Evolutionary conservation across 2,113 vertebrate genomes (phyloP).

Genomic region (Rhagologus leucostigma): DNA sequence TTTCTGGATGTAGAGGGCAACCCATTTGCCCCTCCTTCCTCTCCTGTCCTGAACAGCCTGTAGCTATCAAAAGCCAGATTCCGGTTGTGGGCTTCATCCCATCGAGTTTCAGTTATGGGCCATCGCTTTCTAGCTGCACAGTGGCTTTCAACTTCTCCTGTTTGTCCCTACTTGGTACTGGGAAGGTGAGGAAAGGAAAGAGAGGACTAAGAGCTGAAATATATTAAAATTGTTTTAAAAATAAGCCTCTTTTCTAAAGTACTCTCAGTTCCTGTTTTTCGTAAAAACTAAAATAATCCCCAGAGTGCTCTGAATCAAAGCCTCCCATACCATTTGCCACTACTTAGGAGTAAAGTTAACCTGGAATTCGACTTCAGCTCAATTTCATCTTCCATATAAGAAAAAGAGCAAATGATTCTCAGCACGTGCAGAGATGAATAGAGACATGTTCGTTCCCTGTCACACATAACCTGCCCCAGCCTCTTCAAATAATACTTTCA

Average conservation of each 20-base stretch:
- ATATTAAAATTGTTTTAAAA: background rate
- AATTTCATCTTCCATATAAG: background rate
- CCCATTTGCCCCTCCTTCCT: fast-evolving
- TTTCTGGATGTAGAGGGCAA: background rate
- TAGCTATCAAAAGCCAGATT: background rate
- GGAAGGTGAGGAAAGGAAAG: background rate
- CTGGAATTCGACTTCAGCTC: background rate
- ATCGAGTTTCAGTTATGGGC: background rate
- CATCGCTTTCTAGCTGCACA: background rate
- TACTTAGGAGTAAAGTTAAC: background rate
- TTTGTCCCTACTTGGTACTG: background rate
- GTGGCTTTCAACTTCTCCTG: background rate
- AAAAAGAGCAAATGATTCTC: background rate
- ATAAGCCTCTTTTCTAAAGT: background rate
- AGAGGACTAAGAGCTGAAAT: background rate
- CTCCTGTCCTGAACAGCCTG: background rate
- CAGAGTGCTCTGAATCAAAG: background rate
- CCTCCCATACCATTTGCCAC: background rate
- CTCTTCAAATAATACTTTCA: background rate
- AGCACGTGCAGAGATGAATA: background rate
- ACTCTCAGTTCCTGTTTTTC: background rate
- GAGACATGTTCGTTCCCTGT: background rate
- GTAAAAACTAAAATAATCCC: background rate
- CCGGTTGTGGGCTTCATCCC: background rate
- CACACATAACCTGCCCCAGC: background rate